A percentile compares a stretch with the other conserved stretches of the same genome.
phyloP scores from a whole-genome alignment of 2,797 vertebrate species.

The Poecilia wingei region DNA sequence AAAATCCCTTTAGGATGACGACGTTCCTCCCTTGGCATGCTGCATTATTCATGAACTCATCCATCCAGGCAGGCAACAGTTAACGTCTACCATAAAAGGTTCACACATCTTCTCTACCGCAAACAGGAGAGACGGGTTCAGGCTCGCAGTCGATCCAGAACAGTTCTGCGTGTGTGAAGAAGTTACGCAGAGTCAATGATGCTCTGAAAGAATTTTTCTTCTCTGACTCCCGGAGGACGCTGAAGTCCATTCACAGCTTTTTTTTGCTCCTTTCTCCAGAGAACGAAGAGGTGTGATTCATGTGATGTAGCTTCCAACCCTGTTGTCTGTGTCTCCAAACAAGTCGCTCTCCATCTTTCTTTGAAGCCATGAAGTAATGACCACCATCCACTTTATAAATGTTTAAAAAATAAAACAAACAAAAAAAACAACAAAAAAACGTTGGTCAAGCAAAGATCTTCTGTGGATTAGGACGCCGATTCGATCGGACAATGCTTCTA shows the following conservation, averaged over 20 bases:
- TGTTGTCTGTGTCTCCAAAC: slow-evolving; percentile 22
- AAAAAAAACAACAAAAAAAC: slow-evolving; percentile 2
- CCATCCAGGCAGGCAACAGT: slow-evolving; percentile 21
- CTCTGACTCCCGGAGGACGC: slow-evolving; percentile 53
- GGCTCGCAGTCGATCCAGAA: slow-evolving; percentile 68
- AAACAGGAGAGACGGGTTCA: slow-evolving; percentile 36
- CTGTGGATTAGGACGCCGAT: slow-evolving; percentile 3
- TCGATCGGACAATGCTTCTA: background rate
- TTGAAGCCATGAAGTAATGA: slow-evolving; percentile 24
- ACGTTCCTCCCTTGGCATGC: slow-evolving; percentile 17
- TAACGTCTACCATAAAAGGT: slow-evolving; percentile 40
- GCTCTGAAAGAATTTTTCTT: slow-evolving; percentile 41
- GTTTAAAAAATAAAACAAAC: background rate
- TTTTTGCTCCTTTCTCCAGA: slow-evolving; percentile 4
- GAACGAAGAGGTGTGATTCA: slow-evolving; percentile 48
- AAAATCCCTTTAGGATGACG: slow-evolving; percentile 37
- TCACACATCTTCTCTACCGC: slow-evolving; percentile 27
- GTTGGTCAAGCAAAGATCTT: slow-evolving; percentile 6
- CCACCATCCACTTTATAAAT: slow-evolving; percentile 23
- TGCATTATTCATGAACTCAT: slow-evolving; percentile 55
- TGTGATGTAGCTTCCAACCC: slow-evolving; percentile 19
- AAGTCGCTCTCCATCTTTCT: slow-evolving; percentile 32
- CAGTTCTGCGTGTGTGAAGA: slow-evolving; percentile 45
- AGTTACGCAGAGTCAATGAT: slow-evolving; percentile 38
- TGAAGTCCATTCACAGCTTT: slow-evolving; percentile 56